Evolutionary conservation across 2,797 vertebrate species (phyloP).

Genomic region (Cheirogaleus major): DNA sequence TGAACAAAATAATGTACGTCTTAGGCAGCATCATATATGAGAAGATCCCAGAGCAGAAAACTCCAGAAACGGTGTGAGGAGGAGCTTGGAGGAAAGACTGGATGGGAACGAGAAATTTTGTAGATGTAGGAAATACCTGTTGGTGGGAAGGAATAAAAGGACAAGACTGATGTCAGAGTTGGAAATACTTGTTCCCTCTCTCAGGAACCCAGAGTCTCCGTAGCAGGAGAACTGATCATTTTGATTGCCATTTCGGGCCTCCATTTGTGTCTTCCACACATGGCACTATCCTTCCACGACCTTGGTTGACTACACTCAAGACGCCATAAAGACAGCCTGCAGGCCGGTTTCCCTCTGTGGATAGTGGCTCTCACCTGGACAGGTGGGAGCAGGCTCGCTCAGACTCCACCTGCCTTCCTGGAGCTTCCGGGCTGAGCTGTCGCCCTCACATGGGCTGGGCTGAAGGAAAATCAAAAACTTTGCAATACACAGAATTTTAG

Average conservation of each 20-base stretch:
- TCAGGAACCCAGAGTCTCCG: accelerated
- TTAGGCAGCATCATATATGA: accelerated
- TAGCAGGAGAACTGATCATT: neutral
- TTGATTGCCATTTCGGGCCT: accelerated
- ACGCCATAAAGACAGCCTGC: accelerated
- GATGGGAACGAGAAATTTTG: accelerated
- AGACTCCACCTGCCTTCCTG: neutral
- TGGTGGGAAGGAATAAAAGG: neutral
- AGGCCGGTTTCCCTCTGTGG: neutral
- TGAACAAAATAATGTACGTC: accelerated
- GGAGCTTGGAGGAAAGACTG: neutral
- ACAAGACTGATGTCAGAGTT: accelerated
- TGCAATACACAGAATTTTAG: neutral
- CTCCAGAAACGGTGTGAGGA: accelerated
- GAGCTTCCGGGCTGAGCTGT: too few relatives aligned
- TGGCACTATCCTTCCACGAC: accelerated
- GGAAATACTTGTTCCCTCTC: neutral
- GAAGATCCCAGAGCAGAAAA: neutral
- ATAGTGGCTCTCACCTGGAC: accelerated
- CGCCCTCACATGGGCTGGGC: neutral
- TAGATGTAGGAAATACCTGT: accelerated
- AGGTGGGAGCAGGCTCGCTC: accelerated
- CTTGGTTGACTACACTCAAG: accelerated
- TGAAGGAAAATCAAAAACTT: neutral
- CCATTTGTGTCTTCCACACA: accelerated